Evolutionary conservation across 2,113 vertebrate genomes (phyloP).

Genomic region (Salvelinus alpinus): DNA sequence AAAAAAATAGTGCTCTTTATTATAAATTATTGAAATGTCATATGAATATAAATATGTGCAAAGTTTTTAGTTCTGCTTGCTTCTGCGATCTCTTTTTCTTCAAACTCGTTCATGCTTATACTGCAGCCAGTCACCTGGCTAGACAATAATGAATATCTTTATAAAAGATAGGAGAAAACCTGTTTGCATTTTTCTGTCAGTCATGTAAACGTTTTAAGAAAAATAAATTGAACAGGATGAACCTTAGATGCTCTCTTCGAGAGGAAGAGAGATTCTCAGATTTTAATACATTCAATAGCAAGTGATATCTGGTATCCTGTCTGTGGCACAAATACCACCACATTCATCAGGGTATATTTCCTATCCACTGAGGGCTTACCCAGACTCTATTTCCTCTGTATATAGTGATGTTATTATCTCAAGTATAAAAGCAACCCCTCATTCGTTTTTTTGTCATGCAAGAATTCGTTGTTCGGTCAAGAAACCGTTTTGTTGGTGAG

Average conservation of each 20-base stretch:
- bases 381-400: constrained; percentile 2
- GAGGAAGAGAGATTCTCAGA: constrained; percentile 23
- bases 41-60: constrained; percentile 99
- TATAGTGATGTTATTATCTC: not conserved
- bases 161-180: constrained; percentile 84
- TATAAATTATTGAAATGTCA: constrained; percentile 95
- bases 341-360: constrained; percentile 8
- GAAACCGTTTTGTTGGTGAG: constrained; percentile 12
- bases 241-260: constrained; percentile 32
- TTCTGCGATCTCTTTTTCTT: constrained; percentile 72
- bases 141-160: constrained; percentile 81
- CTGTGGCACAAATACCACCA: constrained; percentile 35
- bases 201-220: constrained; percentile 81
- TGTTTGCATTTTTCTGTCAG: constrained; percentile 65
- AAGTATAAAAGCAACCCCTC: constrained; percentile 23
- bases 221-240: constrained; percentile 48
- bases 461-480: constrained; percentile 29
- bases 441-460: constrained; percentile 25
- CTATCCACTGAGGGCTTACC: constrained; percentile 11
- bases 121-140: constrained; percentile 76
- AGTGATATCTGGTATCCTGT: constrained; percentile 25
- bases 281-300: constrained; percentile 64
- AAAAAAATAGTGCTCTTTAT: constrained; percentile 98
- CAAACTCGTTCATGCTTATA: constrained; percentile 83
- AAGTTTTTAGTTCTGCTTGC: constrained; percentile 78